These are phyloP conservation scores for Yponomeuta cagnagella DNA, from an alignment of 2,888 invertebrate species.

Conservation along the genomic window DNA sequence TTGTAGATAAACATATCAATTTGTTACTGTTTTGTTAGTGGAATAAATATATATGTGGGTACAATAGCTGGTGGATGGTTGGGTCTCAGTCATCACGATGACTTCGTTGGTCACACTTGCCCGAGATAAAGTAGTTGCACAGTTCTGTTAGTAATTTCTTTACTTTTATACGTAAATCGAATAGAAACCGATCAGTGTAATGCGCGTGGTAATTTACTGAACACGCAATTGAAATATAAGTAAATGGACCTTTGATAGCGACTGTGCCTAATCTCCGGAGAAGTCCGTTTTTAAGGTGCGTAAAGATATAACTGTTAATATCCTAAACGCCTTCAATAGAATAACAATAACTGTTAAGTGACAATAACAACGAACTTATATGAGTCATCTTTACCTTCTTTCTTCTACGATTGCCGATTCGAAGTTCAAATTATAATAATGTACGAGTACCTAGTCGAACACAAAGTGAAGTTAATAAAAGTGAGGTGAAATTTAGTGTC, in stretches of 20 bases:
- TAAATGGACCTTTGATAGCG: background rate
- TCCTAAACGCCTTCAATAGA: too few species aligned
- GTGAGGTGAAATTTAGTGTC: too few species aligned
- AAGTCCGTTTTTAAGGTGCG: background rate
- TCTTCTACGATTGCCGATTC: too few species aligned
- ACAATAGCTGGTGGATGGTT: conserved; percentile 49
- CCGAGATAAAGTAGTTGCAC: background rate
- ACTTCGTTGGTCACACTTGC: conserved; percentile 47
- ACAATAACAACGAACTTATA: too few species aligned
- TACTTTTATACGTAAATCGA: background rate
- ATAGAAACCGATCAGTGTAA: background rate
- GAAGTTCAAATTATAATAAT: too few species aligned
- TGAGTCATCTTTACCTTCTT: too few species aligned
- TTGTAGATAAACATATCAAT: conserved; percentile 76
- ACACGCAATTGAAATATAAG: background rate
- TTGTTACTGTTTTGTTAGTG: conserved; percentile 71
- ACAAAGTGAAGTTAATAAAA: too few species aligned
- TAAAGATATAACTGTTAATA: too few species aligned
- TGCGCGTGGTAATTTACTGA: background rate
- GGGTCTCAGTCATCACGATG: conserved; percentile 54
- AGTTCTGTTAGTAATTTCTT: background rate
- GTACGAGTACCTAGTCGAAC: too few species aligned
- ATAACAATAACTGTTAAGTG: too few species aligned
- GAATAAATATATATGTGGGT: conserved; percentile 57
- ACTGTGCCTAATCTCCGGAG: background rate